These are phyloP conservation scores for Papilio elwesi DNA, from an alignment of 2,888 invertebrate species.

Conservation along the genomic window DNA sequence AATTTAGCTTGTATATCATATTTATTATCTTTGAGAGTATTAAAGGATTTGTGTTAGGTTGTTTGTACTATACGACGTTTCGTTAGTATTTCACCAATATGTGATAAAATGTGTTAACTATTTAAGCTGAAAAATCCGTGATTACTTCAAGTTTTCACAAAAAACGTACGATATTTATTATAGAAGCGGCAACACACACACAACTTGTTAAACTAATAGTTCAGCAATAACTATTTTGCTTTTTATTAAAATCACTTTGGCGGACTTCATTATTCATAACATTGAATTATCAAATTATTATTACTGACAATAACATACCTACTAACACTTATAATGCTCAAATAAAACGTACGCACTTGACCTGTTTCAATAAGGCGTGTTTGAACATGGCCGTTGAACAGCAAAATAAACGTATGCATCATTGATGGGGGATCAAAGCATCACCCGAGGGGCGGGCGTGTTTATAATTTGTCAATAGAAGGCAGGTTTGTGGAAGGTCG, in stretches of 20 bases:
- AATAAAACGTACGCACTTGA: conserved; percentile 17
- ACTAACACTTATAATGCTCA: neutral
- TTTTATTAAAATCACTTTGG: neutral
- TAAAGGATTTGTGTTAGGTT: no score
- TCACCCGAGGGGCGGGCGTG: conserved; percentile 8
- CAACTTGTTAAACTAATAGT: no score
- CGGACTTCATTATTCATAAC: neutral
- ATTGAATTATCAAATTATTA: conserved; percentile 2
- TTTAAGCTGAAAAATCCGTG: no score
- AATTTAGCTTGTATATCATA: neutral
- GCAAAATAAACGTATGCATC: conserved; percentile 4
- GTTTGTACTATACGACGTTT: neutral
- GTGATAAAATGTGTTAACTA: no score
- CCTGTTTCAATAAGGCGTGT: conserved; percentile 10
- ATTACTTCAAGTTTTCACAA: no score
- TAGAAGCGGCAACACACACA: no score
- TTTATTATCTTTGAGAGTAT: no score
- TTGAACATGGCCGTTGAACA: conserved; percentile 18
- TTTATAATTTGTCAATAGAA: conserved; percentile 30
- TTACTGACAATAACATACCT: conserved; percentile 1
- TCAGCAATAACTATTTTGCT: no score
- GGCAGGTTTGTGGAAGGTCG: conserved; percentile 25
- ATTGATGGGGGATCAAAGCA: conserved; percentile 21
- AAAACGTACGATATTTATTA: no score
- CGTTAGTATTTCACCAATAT: neutral